Percentiles rank a stretch among this genome's conserved stretches.
Evolutionary conservation across 1,140 invertebrate species (phyloP).

Genomic region (Heliothis subflexa): DNA sequence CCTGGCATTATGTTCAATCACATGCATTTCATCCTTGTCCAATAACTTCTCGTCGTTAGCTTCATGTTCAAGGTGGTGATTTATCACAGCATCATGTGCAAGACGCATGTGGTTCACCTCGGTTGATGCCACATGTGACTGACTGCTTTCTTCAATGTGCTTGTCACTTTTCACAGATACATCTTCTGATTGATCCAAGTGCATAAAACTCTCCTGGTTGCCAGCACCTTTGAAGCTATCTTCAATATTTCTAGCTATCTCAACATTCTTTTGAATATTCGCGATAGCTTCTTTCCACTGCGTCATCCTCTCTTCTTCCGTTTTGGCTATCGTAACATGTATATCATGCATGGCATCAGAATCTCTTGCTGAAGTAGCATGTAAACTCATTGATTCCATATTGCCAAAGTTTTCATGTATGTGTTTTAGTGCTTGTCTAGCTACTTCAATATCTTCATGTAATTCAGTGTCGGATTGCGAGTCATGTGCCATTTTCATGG

Average conservation of each 20-base stretch:
- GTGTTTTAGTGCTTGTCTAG: constrained; percentile 67
- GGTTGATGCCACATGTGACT: neutral
- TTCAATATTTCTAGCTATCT: constrained; percentile 71
- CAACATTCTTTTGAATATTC: constrained; percentile 69
- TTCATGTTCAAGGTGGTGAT: neutral
- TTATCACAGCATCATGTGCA: neutral
- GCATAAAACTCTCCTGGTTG: neutral
- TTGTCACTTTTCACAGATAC: constrained; percentile 13
- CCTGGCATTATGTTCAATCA: constrained; percentile 12
- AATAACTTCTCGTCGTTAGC: neutral
- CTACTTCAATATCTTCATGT: constrained; percentile 69
- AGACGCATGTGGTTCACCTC: neutral
- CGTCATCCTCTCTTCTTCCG: constrained; percentile 65
- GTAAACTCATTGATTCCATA: constrained; percentile 62
- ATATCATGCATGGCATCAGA: constrained; percentile 47
- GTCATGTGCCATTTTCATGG: constrained; percentile 51
- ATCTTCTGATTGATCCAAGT: constrained; percentile 19
- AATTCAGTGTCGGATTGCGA: constrained; percentile 58
- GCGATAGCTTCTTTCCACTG: constrained; percentile 73
- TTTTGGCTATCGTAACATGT: constrained; percentile 50
- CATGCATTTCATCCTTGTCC: neutral
- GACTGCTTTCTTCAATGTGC: constrained; percentile 29
- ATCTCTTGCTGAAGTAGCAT: constrained; percentile 50
- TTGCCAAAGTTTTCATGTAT: constrained; percentile 69
- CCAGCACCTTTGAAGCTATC: constrained; percentile 64